Conservation (phyloP, 2,113 vertebrate genomes). For the Limanda limanda region DNA sequence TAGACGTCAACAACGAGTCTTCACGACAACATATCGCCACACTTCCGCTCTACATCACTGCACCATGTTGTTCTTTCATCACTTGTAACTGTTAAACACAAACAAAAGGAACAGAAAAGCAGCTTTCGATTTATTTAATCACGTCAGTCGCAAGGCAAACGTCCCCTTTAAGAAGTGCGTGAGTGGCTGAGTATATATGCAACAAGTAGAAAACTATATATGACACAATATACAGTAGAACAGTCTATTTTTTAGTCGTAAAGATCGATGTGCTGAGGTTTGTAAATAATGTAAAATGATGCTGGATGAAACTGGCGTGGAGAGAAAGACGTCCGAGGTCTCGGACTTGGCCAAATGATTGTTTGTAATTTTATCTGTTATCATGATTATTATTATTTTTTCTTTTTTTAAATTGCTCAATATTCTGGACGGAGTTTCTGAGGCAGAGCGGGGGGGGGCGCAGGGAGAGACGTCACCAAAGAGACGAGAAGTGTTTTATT, state of each 20-base stretch:
- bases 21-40: not conserved
- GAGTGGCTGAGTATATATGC: conserved; percentile 8
- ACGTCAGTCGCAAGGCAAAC: conserved; percentile 72
- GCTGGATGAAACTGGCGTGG: conserved; percentile 5
- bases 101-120: conserved; percentile 21
- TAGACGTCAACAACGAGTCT: conserved; percentile 62
- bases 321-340: not conserved
- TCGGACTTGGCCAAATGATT: conserved; percentile 56
- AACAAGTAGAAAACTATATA: conserved; percentile 39
- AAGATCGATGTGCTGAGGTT: conserved; percentile 65
- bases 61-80: conserved; percentile 26
- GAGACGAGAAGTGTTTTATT: conserved; percentile 42
- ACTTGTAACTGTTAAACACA: not conserved
- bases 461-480: conserved; percentile 54
- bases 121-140: conserved; percentile 70
- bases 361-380: conserved; percentile 47
- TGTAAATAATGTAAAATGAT: conserved; percentile 88
- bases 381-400: conserved; percentile 16
- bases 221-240: conserved; percentile 23
- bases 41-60: too few species aligned
- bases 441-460: not conserved
- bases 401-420: conserved; percentile 8
- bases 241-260: conserved; percentile 44
- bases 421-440: conserved; percentile 21
- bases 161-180: conserved; percentile 65